Conservation (phyloP, 1,140 invertebrate species). For the Chironomus striatipennis region DNA sequence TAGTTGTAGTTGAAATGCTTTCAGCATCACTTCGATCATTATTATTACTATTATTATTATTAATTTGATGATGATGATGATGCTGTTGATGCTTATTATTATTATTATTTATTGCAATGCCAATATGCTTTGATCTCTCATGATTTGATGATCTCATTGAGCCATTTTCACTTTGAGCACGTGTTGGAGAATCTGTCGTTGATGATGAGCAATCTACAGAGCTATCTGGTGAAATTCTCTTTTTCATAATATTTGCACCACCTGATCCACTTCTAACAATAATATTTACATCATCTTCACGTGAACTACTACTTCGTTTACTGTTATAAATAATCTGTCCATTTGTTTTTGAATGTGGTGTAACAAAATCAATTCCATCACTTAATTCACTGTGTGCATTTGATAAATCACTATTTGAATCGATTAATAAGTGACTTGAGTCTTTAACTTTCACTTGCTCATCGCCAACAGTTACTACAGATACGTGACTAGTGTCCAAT, state of each 20-base stretch:
- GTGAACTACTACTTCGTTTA: slow-evolving; percentile 30
- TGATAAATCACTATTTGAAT: slow-evolving; percentile 39
- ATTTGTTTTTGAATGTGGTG: slow-evolving; percentile 30
- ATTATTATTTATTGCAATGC: slow-evolving; percentile 2
- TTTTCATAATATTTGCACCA: slow-evolving; percentile 28
- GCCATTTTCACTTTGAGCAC: slow-evolving; percentile 49
- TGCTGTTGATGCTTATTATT: slow-evolving; percentile 24
- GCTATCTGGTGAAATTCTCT: slow-evolving; percentile 36
- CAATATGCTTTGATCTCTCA: slow-evolving; percentile 30
- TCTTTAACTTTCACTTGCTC: slow-evolving; percentile 64
- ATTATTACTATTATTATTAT: slow-evolving; percentile 26
- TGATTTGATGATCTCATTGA: slow-evolving; percentile 41
- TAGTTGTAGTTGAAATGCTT: slow-evolving; percentile 69
- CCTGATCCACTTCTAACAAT: slow-evolving; percentile 35
- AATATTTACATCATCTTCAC: slow-evolving; percentile 36
- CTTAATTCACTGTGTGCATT: slow-evolving; percentile 29
- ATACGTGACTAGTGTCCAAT: slow-evolving; percentile 74
- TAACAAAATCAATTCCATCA: not conserved
- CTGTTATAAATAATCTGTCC: slow-evolving; percentile 24
- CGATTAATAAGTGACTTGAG: slow-evolving; percentile 40
- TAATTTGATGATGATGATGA: slow-evolving; percentile 26
- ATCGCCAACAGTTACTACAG: slow-evolving; percentile 80
- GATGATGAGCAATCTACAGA: slow-evolving; percentile 28
- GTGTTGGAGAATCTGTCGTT: slow-evolving; percentile 30
- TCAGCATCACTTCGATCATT: slow-evolving; percentile 64